A percentile compares a stretch with the other conserved stretches of the same genome.
These are phyloP conservation scores for Heliopora coerulea DNA, from an alignment of 92 coral and sea anemone genomes.

Conservation along the genomic window DNA sequence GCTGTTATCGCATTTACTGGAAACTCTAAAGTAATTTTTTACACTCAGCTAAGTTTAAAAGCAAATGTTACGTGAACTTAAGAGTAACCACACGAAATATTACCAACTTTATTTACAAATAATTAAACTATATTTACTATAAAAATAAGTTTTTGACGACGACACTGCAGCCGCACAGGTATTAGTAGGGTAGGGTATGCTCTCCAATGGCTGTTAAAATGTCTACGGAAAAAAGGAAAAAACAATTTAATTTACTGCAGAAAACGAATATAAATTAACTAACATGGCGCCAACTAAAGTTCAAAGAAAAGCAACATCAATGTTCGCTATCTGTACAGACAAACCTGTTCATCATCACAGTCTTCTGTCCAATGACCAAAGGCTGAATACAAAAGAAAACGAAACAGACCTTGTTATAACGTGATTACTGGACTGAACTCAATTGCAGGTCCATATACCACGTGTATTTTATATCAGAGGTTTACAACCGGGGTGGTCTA, in stretches of 20 bases:
- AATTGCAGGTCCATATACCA: not conserved
- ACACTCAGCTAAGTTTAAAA: too few species aligned
- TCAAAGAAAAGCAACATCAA: too few species aligned
- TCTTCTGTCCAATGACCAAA: conserved; percentile 99
- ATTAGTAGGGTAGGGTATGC: not conserved
- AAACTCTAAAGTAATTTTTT: too few species aligned
- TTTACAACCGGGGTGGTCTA: too few species aligned
- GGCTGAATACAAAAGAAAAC: conserved; percentile 49
- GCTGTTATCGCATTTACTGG: not conserved
- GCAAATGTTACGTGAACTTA: too few species aligned
- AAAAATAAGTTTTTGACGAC: not conserved
- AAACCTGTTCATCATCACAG: conserved; percentile 96
- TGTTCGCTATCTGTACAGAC: not conserved
- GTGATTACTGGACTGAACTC: not conserved
- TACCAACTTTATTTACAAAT: not conserved
- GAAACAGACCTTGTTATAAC: not conserved
- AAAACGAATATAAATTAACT: too few species aligned
- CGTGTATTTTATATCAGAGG: too few species aligned
- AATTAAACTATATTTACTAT: not conserved
- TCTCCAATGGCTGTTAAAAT: not conserved
- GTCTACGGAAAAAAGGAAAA: conserved; percentile 5
- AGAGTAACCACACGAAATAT: too few species aligned
- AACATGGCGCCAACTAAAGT: too few species aligned
- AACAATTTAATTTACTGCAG: not conserved
- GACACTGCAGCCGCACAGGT: not conserved